A percentile compares a stretch with the other conserved stretches of the same genome.
Conservation (phyloP, 2,797 vertebrate species). For the Phyllotis vaccarum region DNA sequence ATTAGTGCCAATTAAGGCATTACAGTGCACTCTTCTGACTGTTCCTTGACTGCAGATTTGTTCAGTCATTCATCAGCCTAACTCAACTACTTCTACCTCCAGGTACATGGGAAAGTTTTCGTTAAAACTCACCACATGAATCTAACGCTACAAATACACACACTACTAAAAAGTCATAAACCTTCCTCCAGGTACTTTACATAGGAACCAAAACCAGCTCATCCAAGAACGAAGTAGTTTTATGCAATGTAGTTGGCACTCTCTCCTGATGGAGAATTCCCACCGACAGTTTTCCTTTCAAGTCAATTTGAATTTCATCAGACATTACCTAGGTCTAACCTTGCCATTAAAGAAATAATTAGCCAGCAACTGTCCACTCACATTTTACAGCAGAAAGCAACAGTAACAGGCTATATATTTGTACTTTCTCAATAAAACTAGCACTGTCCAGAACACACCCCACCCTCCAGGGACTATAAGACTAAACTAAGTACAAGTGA, state of each 20-base stretch:
- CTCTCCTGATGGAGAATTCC: constrained; percentile 30
- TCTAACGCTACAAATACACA: constrained; percentile 33
- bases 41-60: not conserved
- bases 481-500: not conserved
- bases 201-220: constrained; percentile 4
- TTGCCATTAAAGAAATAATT: constrained; percentile 26
- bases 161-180: constrained; percentile 1
- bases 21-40: not conserved
- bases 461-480: not conserved
- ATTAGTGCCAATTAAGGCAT: not conserved
- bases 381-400: not conserved
- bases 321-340: not conserved
- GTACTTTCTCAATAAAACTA: not conserved
- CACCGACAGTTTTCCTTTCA: constrained; percentile 49
- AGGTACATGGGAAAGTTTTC: not conserved
- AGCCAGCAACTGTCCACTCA: not conserved
- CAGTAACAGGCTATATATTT: not conserved
- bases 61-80: not conserved
- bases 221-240: not conserved
- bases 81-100: constrained; percentile 14
- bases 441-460: not conserved
- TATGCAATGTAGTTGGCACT: not conserved
- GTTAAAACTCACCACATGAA: constrained; percentile 25
- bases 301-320: constrained; percentile 32
- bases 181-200: constrained; percentile 22